Evolutionary conservation across 2,113 vertebrate species (phyloP).

Genomic region (Xiphias gladius): DNA sequence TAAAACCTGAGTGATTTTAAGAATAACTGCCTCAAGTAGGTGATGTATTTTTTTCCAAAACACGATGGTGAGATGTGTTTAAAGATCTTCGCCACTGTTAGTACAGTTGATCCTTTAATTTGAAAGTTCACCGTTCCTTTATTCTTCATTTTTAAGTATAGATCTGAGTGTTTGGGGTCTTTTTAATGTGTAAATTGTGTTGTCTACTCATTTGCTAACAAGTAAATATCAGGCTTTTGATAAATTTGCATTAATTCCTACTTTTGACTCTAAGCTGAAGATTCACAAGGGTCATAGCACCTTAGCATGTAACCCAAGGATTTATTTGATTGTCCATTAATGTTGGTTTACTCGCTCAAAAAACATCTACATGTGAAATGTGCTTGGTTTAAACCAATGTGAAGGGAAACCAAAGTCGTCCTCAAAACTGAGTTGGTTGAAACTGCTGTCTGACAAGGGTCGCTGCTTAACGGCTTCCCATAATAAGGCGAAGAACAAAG

Average conservation of each 20-base stretch:
- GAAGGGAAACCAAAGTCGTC: slow-evolving; percentile 35
- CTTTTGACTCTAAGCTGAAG: slow-evolving; percentile 3
- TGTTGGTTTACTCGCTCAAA: slow-evolving; percentile 39
- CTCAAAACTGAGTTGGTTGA: slow-evolving; percentile 34
- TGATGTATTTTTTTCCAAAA: slow-evolving; percentile 72
- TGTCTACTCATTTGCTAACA: slow-evolving; percentile 19
- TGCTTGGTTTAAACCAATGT: slow-evolving; percentile 21
- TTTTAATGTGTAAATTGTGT: slow-evolving; percentile 18
- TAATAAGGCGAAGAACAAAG: slow-evolving; percentile 74
- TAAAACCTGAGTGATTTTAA: slow-evolving; percentile 74
- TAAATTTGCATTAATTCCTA: slow-evolving; percentile 9
- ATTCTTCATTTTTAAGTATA: slow-evolving; percentile 4
- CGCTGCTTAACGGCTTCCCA: slow-evolving; percentile 52
- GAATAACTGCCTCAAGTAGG: slow-evolving; percentile 70
- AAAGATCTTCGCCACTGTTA: slow-evolving; percentile 27
- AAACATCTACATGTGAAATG: slow-evolving; percentile 46
- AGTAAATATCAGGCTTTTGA: slow-evolving; percentile 20
- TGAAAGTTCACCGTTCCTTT: slow-evolving; percentile 7
- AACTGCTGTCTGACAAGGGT: slow-evolving; percentile 43
- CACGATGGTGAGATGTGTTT: slow-evolving; percentile 44
- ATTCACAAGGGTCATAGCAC: slow-evolving; percentile 6
- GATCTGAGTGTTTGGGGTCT: not conserved
- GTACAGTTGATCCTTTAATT: slow-evolving; percentile 45
- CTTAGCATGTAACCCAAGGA: slow-evolving; percentile 17
- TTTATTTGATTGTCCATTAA: slow-evolving; percentile 29